Conservation (phyloP, 1,140 invertebrate species). For the Trypoxylus dichotomus region DNA sequence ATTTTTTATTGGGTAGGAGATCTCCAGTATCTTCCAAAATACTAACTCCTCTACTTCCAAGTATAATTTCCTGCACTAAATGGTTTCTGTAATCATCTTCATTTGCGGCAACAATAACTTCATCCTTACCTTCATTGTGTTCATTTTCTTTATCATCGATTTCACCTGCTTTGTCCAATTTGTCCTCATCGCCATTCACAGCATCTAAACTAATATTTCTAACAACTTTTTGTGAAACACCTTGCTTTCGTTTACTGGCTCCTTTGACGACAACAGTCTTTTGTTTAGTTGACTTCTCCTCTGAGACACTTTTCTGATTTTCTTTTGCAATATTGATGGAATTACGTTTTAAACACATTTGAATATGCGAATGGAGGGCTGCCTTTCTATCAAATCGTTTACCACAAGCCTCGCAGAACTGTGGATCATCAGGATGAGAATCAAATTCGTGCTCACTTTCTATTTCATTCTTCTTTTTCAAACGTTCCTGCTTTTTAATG, state of each 20-base stretch:
- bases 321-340: slow-evolving; percentile 45
- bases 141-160: background rate
- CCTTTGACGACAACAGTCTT: slow-evolving; percentile 37
- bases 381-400: slow-evolving; percentile 68
- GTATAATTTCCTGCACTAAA: background rate
- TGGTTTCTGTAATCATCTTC: background rate
- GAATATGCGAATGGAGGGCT: slow-evolving; percentile 65
- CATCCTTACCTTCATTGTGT: background rate
- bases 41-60: background rate
- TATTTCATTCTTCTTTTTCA: slow-evolving; percentile 35
- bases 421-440: slow-evolving; percentile 53
- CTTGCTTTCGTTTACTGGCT: slow-evolving; percentile 40
- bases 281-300: slow-evolving; percentile 38
- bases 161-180: slow-evolving; percentile 1
- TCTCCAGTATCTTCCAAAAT: no score
- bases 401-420: slow-evolving; percentile 68
- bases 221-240: slow-evolving; percentile 26
- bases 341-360: slow-evolving; percentile 53
- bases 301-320: slow-evolving; percentile 16
- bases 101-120: background rate
- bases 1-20: background rate
- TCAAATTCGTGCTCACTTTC: slow-evolving; percentile 56
- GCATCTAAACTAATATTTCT: slow-evolving; percentile 1
- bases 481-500: slow-evolving; percentile 56
- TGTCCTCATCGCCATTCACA: background rate